Evolutionary conservation across 2,888 invertebrate species (phyloP), one percentile per base, ranked within the genome.

Genomic region (Epirrita christyi): DNA sequence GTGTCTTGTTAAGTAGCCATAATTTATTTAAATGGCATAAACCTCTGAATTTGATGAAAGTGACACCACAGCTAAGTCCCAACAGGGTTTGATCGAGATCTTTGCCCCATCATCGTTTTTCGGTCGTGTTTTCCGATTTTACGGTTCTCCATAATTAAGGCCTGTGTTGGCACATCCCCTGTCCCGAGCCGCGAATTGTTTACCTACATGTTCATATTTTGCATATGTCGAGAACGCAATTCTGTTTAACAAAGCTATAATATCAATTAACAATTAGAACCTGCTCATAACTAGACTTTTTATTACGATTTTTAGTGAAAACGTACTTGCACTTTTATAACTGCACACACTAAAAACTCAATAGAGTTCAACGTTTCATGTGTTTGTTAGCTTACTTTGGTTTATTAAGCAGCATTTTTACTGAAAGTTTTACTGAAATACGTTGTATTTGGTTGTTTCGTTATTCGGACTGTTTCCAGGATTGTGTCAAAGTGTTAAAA

Each of bases 121-220:
- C 70, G 65, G 75, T 72, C 72, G 72, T 76, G 73, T 76, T 76
- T 80, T 78, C 77, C 75, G 78, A 85, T 80, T 87, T 83, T 85
- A 85, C 79, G 80, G 78, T 67, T 74, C 76, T 76, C 78, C 78
- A 77, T 88, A 87, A 87, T 85, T 81, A 86, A 78, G 76, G 81
- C 75, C 71, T 73, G 72, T 74, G 76, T 76, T 74, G 69, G 73
- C 76, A 76, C 71, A 71, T 72, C 72, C 75, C 69, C 66, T 80
- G 80, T 82, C 83, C 78, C 78, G 78, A 71, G 75, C 21, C 77
- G 81, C 75, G 70, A 70, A 66, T 68, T 85, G 84, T 86, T 84
- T 86, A 72, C 81, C 62, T 58, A 73, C 76, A 74, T 78, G 76
- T 78, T 82, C 82, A 82, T 85, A 83, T 83, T 80, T 82, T 75